These are phyloP conservation scores for Drosophila bunnanda DNA, from an alignment of 2,888 invertebrate genomes.

Conservation along the genomic window DNA sequence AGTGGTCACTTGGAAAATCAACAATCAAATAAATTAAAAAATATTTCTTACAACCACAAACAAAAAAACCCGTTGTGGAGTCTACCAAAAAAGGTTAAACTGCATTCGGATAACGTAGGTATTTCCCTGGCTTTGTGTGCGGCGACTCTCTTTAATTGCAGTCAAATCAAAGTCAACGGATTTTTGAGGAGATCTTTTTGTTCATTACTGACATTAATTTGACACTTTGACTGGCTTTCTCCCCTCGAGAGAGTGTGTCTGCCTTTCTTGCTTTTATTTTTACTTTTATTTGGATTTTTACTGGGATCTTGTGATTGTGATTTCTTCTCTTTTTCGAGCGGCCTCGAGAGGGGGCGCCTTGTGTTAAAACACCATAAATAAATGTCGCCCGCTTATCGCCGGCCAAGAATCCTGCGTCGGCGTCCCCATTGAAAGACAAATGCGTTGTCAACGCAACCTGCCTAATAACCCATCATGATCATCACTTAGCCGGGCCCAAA, in stretches of 20 bases:
- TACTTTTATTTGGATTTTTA: slow-evolving; percentile 29
- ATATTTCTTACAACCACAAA: slow-evolving; percentile 56
- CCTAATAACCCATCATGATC: slow-evolving; percentile 81
- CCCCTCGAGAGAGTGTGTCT: slow-evolving; percentile 2
- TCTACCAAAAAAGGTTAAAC: slow-evolving; percentile 70
- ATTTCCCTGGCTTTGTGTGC: slow-evolving; percentile 21
- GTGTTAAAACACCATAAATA: slow-evolving; percentile 78
- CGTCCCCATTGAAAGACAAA: slow-evolving; percentile 71
- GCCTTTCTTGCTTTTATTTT: slow-evolving; percentile 42
- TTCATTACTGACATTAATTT: slow-evolving; percentile 75
- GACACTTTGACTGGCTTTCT: slow-evolving; percentile 61
- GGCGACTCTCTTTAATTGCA: slow-evolving; percentile 44
- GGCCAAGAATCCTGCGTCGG: slow-evolving; percentile 68
- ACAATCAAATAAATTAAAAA: slow-evolving; percentile 31
- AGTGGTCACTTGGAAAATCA: slow-evolving; percentile 25
- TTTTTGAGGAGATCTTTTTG: slow-evolving; percentile 44
- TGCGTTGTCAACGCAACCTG: slow-evolving; percentile 79
- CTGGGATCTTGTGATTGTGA: slow-evolving; percentile 10
- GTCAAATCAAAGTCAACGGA: slow-evolving; percentile 45
- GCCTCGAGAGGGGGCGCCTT: slow-evolving; percentile 52
- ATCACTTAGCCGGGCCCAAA: slow-evolving; percentile 67
- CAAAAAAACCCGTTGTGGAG: slow-evolving; percentile 42
- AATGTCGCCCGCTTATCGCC: slow-evolving; percentile 73
- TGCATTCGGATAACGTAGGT: slow-evolving; percentile 67
- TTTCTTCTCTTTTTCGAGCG: slow-evolving; percentile 2